Evolutionary conservation across 2,113 vertebrate genomes (phyloP).

Genomic region (Psettodes erumei): DNA sequence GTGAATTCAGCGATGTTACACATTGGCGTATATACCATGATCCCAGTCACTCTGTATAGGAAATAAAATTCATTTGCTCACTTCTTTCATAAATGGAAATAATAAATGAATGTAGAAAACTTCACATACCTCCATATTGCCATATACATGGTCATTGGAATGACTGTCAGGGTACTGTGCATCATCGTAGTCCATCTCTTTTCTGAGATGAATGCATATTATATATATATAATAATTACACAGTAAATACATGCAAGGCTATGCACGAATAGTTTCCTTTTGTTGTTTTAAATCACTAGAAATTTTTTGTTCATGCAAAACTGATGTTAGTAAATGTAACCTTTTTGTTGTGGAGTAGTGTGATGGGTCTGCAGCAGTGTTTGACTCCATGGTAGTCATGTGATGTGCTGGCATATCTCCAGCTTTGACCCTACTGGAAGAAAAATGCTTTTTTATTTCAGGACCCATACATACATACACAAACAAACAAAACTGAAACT

Average conservation of each 20-base stretch:
- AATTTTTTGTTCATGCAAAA: not conserved
- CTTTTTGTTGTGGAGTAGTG: slow-evolving; percentile 10
- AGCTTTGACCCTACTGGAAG: slow-evolving; percentile 35
- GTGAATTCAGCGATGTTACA: slow-evolving; percentile 14
- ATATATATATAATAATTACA: too few species aligned
- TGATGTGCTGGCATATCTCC: not conserved
- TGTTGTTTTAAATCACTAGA: not conserved
- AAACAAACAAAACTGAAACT: not conserved
- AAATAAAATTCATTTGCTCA: not conserved
- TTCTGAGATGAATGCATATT: too few species aligned
- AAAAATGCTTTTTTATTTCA: not conserved
- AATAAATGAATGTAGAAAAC: not conserved
- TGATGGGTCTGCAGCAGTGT: not conserved
- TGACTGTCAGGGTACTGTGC: not conserved
- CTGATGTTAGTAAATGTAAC: slow-evolving; percentile 6
- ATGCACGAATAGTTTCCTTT: not conserved
- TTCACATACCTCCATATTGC: slow-evolving; percentile 53
- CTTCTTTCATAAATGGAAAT: not conserved
- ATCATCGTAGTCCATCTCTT: not conserved
- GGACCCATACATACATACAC: not conserved
- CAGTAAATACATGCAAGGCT: not conserved
- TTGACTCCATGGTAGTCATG: not conserved
- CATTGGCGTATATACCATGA: slow-evolving; percentile 64
- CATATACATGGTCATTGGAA: slow-evolving; percentile 29
- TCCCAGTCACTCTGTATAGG: slow-evolving; percentile 27